Evolutionary conservation across 2,797 vertebrate genomes (phyloP).

Genomic region (Myiotriccus ornatus): DNA sequence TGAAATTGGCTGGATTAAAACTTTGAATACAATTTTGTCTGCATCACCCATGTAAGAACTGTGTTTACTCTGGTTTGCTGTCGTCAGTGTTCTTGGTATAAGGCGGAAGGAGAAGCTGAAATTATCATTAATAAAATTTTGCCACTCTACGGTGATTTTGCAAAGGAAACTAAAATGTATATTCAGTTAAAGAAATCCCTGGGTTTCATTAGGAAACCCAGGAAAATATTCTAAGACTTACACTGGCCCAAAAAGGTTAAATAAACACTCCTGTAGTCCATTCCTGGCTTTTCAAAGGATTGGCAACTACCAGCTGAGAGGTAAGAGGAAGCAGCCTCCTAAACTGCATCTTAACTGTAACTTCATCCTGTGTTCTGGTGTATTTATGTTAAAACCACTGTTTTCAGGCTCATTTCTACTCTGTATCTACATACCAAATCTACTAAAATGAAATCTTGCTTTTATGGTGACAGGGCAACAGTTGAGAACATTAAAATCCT

Average conservation of each 20-base stretch:
- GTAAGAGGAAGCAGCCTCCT: background rate
- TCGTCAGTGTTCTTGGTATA: background rate
- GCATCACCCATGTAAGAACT: background rate
- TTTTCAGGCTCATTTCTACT: background rate
- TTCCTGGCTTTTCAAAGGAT: background rate
- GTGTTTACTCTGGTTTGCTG: background rate
- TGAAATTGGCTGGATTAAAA: background rate
- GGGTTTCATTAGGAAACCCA: background rate
- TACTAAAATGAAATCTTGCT: background rate
- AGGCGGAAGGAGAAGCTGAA: background rate
- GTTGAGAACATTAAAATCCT: background rate
- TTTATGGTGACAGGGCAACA: background rate
- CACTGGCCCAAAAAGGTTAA: background rate
- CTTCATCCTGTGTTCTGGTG: background rate
- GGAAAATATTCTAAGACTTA: background rate
- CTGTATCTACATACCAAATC: background rate
- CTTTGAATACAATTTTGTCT: background rate
- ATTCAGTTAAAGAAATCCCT: background rate
- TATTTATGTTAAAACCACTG: background rate
- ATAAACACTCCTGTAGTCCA: background rate
- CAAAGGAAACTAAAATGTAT: background rate
- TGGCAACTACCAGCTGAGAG: background rate
- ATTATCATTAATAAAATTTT: background rate
- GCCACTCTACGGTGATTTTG: rapidly evolving
- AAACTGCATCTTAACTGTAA: background rate